Conservation (phyloP, 2,113 vertebrate species). For the Leptodactylus fuscus region DNA sequence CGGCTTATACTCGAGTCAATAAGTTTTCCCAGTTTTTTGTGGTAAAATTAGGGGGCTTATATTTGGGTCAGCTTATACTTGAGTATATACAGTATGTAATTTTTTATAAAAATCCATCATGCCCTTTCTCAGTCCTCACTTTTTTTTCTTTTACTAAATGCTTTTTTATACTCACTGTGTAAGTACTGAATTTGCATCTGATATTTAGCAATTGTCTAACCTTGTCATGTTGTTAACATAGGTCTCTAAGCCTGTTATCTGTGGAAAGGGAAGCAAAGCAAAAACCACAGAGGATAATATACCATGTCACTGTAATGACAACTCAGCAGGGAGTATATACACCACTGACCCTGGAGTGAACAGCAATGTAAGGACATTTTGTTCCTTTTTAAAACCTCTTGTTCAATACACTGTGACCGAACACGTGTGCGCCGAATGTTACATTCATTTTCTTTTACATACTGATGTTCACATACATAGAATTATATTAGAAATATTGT, state of each 20-base stretch:
- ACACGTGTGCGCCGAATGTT: not conserved
- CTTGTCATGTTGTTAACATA: constrained; percentile 66
- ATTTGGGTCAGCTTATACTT: too few relatives aligned
- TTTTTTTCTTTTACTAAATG: not conserved
- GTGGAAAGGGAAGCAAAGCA: constrained; percentile 80
- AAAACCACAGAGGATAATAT: constrained; percentile 74
- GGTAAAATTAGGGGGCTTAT: too few relatives aligned
- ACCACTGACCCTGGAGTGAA: constrained; percentile 77
- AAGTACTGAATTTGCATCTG: not conserved
- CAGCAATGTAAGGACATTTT: constrained; percentile 72
- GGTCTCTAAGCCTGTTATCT: constrained; percentile 90
- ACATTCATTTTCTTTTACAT: not conserved
- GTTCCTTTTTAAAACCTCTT: not conserved
- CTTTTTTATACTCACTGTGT: too few relatives aligned
- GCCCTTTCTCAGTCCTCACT: not conserved
- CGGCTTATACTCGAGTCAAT: too few relatives aligned
- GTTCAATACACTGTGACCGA: not conserved
- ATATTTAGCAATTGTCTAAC: not conserved
- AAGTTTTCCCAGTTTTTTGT: too few relatives aligned
- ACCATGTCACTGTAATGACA: constrained; percentile 69
- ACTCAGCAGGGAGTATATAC: constrained; percentile 73
- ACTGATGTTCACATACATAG: not conserved
- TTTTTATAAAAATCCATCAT: not conserved
- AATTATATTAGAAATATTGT: not conserved
- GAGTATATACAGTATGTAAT: too few relatives aligned